phyloP scores from a whole-genome alignment of 2,797 vertebrate genomes.

The Octomys mimax region DNA sequence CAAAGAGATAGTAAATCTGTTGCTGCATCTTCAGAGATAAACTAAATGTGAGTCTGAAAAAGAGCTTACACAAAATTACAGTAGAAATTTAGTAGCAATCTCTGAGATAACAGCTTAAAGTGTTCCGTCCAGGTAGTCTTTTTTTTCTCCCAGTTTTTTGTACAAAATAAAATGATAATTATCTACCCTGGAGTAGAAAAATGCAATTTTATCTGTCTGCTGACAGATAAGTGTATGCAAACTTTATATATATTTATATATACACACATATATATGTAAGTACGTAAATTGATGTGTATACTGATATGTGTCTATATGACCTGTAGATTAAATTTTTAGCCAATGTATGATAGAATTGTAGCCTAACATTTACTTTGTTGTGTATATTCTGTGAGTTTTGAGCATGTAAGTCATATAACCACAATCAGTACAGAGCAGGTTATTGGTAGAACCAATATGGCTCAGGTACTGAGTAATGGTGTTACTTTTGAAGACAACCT shows the following conservation, averaged over 20 bases:
- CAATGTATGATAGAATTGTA: not conserved
- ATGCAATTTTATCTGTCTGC: constrained; percentile 5
- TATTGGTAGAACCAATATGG: not conserved
- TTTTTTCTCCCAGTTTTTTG: not conserved
- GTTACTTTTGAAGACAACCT: not conserved
- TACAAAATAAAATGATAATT: not conserved
- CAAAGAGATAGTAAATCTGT: constrained; percentile 81
- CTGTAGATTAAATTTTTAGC: constrained; percentile 26
- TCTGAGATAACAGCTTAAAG: not conserved
- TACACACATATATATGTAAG: not conserved
- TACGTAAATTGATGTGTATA: not conserved
- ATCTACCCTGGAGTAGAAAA: not conserved
- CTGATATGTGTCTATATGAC: not conserved
- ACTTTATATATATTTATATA: not conserved
- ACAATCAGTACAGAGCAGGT: not conserved
- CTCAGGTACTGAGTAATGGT: not conserved
- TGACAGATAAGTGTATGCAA: constrained; percentile 7
- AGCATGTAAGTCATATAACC: not conserved
- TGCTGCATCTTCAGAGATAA: not conserved
- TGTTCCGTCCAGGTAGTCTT: constrained; percentile 4
- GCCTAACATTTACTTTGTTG: not conserved
- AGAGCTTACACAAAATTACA: not conserved
- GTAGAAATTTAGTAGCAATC: not conserved
- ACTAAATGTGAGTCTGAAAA: not conserved
- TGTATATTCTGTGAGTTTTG: constrained; percentile 36